Conservation (phyloP, 2,888 invertebrate species). For the Tanypteryx hageni region DNA sequence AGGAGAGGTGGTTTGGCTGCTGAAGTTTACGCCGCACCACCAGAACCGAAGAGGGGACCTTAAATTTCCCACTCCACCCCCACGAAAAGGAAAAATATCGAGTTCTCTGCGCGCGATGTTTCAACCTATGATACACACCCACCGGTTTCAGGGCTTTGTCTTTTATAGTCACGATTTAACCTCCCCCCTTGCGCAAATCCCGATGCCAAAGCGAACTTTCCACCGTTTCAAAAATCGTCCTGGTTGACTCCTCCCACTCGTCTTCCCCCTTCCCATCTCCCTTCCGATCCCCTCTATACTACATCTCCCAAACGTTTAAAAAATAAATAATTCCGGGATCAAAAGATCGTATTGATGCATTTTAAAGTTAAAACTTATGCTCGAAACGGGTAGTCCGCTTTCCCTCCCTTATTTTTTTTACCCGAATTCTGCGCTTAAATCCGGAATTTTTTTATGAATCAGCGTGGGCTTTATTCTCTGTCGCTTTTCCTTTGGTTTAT, state of each 20-base stretch:
- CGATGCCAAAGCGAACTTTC: conserved; percentile 26
- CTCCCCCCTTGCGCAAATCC: conserved; percentile 9
- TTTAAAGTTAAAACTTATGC: conserved; percentile 35
- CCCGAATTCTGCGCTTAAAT: conserved; percentile 2
- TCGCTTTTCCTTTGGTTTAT: conserved; percentile 13
- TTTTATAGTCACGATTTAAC: conserved; percentile 38
- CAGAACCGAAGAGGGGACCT: neutral
- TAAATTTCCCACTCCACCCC: neutral
- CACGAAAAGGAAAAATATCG: conserved; percentile 4
- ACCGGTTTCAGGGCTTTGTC: conserved; percentile 36
- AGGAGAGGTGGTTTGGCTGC: neutral
- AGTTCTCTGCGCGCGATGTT: neutral
- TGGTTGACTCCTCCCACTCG: neutral
- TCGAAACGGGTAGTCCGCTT: conserved; percentile 5
- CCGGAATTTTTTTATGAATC: conserved; percentile 10
- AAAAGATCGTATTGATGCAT: conserved; percentile 59
- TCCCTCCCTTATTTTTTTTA: conserved; percentile 16
- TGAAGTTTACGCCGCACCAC: neutral
- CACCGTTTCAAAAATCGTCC: conserved; percentile 11
- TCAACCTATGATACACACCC: conserved; percentile 20
- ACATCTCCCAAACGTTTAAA: conserved; percentile 30
- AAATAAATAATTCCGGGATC: conserved; percentile 29
- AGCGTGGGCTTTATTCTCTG: neutral
- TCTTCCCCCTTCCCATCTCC: neutral
- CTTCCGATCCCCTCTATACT: neutral